phyloP scores from a whole-genome alignment of 2,113 vertebrate genomes.

The Herpetotheres cachinnans region DNA sequence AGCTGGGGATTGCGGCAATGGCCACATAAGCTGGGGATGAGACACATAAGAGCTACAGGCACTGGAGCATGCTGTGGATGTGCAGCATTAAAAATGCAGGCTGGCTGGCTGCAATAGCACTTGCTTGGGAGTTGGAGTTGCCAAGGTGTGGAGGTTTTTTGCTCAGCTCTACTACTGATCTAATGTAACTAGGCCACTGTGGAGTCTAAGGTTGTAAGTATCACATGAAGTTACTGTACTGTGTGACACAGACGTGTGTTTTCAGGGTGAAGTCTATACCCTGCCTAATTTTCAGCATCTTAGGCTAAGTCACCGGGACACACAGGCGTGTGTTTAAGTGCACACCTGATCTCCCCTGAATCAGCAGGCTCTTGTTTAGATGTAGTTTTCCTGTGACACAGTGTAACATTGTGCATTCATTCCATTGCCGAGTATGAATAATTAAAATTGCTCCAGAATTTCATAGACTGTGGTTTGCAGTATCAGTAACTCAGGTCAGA shows the following conservation, averaged over 20 bases:
- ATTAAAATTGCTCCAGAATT: background rate
- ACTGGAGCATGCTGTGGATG: fast-evolving
- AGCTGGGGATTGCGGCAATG: background rate
- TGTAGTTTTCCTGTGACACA: fast-evolving
- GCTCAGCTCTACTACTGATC: background rate
- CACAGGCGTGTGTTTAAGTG: background rate
- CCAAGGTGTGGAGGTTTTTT: background rate
- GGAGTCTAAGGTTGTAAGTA: background rate
- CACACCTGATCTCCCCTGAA: background rate
- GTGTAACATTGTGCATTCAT: background rate
- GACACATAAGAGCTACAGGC: background rate
- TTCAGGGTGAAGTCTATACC: background rate
- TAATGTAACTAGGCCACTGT: background rate
- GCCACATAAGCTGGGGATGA: background rate
- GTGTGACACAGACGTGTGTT: background rate
- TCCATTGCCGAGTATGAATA: background rate
- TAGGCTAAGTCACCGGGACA: background rate
- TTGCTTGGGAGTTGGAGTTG: background rate
- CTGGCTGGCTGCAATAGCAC: background rate
- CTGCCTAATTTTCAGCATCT: background rate
- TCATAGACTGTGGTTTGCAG: background rate
- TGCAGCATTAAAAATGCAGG: fast-evolving
- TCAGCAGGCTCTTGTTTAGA: background rate
- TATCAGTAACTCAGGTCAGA: background rate
- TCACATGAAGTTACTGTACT: background rate